These are phyloP conservation scores for Nasonia giraulti DNA, from an alignment of 1,140 invertebrate species.

Conservation along the genomic window DNA sequence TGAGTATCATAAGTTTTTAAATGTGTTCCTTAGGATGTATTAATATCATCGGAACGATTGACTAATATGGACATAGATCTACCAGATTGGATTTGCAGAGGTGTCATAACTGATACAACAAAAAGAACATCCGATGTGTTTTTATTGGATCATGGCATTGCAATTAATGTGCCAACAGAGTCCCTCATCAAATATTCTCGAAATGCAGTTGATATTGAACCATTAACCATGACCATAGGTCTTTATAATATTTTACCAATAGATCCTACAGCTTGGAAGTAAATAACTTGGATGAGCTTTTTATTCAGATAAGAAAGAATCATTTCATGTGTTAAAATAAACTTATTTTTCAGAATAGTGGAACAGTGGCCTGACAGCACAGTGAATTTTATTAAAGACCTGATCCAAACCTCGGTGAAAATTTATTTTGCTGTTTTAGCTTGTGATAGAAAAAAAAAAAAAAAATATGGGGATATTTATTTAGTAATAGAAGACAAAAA, in stretches of 20 bases:
- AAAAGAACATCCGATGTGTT: constrained; percentile 51
- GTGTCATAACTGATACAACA: constrained; percentile 32
- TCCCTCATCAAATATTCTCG: constrained; percentile 55
- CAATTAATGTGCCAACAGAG: constrained; percentile 51
- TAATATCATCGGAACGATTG: constrained; percentile 12
- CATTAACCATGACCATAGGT: constrained; percentile 59
- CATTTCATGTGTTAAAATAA: background rate
- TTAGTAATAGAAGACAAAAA: constrained; percentile 58
- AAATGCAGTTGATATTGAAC: constrained; percentile 51
- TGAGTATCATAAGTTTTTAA: background rate
- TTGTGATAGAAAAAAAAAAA: constrained; percentile 50
- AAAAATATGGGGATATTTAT: constrained; percentile 64
- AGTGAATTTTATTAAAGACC: constrained; percentile 57
- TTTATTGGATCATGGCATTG: constrained; percentile 63
- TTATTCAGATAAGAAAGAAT: background rate
- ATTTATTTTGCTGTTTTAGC: constrained; percentile 61
- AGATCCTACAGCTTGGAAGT: constrained; percentile 35
- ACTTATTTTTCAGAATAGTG: constrained; percentile 37
- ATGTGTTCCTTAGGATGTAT: constrained; percentile 37
- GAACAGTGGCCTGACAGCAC: constrained; percentile 57
- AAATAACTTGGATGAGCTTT: background rate
- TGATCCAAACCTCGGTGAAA: constrained; percentile 53
- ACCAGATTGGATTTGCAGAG: constrained; percentile 34
- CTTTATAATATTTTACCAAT: constrained; percentile 63
- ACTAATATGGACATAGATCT: constrained; percentile 3